Evolutionary conservation across 92 coral and sea anemone genomes (phyloP).

Genomic region (Bergia sp.): DNA sequence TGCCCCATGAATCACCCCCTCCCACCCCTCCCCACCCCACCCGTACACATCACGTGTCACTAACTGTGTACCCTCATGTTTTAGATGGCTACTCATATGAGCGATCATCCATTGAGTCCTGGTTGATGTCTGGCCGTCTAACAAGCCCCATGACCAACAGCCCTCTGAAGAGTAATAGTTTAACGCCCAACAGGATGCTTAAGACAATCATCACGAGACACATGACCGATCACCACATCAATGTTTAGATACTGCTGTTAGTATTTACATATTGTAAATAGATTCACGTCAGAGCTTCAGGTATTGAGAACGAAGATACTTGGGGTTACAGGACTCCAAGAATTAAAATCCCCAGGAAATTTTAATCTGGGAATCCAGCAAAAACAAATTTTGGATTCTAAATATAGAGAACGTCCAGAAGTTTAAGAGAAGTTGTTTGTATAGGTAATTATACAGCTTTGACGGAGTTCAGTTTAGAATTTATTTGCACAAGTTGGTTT

Average conservation of each 20-base stretch:
- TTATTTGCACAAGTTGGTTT: no score
- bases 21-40: neutral
- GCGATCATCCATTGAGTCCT: conserved; percentile 86
- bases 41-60: neutral
- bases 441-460: no score
- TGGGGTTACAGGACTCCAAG: neutral
- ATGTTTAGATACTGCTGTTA: conserved; percentile 5
- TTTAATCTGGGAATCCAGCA: no score
- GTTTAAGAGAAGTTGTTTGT: neutral
- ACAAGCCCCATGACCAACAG: conserved; percentile 98
- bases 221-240: conserved; percentile 50
- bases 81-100: conserved; percentile 97
- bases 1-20: neutral
- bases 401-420: neutral
- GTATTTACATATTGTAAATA: neutral
- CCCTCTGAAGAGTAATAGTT: conserved; percentile 81
- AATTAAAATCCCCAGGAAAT: no score
- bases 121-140: conserved; percentile 89
- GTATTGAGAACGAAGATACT: neutral
- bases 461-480: no score
- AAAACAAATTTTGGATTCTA: neutral
- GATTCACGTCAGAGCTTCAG: neutral
- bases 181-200: conserved; percentile 93
- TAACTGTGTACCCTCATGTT: neutral
- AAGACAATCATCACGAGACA: conserved; percentile 83